Evolutionary conservation across 2,888 invertebrate genomes (phyloP), one percentile per base, ranked within the genome.

Genomic region (Nomada fabriciana): DNA sequence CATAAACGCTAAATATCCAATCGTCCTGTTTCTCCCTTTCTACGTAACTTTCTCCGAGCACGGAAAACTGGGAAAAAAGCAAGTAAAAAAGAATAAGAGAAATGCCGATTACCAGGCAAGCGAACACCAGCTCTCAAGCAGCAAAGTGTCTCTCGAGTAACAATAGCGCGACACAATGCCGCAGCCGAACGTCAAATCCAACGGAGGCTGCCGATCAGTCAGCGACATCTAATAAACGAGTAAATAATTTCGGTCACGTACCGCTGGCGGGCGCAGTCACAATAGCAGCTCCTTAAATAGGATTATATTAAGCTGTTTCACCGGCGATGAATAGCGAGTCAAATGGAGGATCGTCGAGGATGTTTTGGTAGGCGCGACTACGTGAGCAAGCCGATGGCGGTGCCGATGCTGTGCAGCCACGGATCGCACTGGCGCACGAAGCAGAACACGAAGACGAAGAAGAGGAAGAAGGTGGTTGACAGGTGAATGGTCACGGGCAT

Each of bases 271-370:
- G 81, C 53, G 61, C 36, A 36, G 75, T 71, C 83, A 91, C 89
- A 90, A 91, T 90, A 82, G 88, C 88, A 84, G 84, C 90, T 89
- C 90, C 90, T 93, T 90, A 93, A 93, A 94, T 93, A 91, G 93
- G 94, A 94, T 94, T 94, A 94, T 93, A 93, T 93, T 93, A 93
- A 93, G 93, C 93, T 92, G 92, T 93, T 93, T 92, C 91, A 90
- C 89, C 81, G 86, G 77, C 88, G 89, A 90, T 92, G 92, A 93
- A 93, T 93, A 88, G 85, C 86, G 92, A 93, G 93, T 93, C 93
- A 93, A 93, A 93, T 92, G 91, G 90, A 91, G 90, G 89, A 91
- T 90, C 89, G 90, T 91, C 89, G 89, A 90, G 91, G 91, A 91
- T 93, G 93, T 93, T 93, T 93, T 93, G 93, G 93, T 93, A 93